phyloP scores from a whole-genome alignment of 1,140 invertebrate genomes.

The Anadara kagoshimensis region DNA sequence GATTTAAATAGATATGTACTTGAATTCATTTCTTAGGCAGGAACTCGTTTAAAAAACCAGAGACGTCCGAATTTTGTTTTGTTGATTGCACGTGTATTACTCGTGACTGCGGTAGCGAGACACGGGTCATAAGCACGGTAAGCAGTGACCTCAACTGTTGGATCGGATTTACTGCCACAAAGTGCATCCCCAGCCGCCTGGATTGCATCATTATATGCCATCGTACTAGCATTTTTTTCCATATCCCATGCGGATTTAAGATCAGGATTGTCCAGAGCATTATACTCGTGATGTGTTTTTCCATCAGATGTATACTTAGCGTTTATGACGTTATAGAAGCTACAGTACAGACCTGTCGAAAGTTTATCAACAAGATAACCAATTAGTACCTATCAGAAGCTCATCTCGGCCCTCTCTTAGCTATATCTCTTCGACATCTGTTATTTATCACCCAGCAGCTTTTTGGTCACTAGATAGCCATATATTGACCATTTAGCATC shows the following conservation, averaged over 20 bases:
- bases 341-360: too few relatives aligned
- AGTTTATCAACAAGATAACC: too few relatives aligned
- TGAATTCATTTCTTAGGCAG: too few relatives aligned
- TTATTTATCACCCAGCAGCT: too few relatives aligned
- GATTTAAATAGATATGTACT: too few relatives aligned
- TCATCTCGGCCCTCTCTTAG: too few relatives aligned
- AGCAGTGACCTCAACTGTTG: not conserved
- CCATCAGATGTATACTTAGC: not conserved
- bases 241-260: not conserved
- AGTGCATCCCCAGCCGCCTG: slow-evolving; percentile 11
- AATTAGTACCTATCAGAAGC: too few relatives aligned
- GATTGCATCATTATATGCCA: slow-evolving; percentile 5
- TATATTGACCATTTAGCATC: too few relatives aligned
- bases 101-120: slow-evolving; percentile 1
- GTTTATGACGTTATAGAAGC: too few relatives aligned
- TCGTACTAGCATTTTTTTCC: not conserved
- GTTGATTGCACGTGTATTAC: not conserved
- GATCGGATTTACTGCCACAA: not conserved
- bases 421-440: too few relatives aligned
- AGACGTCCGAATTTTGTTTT: slow-evolving; percentile 10
- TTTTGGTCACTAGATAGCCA: too few relatives aligned
- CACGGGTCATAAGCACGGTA: slow-evolving; percentile 13
- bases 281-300: not conserved
- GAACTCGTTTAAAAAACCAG: too few relatives aligned
- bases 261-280: slow-evolving; percentile 3